phyloP scores from a whole-genome alignment of 2,113 vertebrate species.

The Sorex araneus region DNA sequence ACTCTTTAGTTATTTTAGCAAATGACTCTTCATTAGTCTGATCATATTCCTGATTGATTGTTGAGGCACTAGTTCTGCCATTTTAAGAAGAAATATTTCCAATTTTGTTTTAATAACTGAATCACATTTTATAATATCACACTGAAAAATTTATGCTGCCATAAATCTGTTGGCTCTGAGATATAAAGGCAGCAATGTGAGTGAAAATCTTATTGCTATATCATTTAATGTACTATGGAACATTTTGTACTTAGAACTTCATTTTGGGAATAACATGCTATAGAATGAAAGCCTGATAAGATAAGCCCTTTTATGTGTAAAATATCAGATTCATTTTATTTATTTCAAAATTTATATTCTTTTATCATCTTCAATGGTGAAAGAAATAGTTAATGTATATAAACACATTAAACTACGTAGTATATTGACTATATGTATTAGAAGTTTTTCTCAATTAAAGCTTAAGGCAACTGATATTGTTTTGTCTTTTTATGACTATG shows the following conservation, averaged over 20 bases:
- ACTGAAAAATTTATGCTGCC: not conserved
- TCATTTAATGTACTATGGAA: not conserved
- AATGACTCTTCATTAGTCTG: conserved; percentile 46
- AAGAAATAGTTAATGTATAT: conserved; percentile 19
- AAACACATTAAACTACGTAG: conserved; percentile 4
- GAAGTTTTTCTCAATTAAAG: too few species aligned
- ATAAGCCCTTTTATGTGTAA: not conserved
- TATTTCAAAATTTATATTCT: not conserved
- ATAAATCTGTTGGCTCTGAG: conserved; percentile 49
- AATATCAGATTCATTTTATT: conserved; percentile 1
- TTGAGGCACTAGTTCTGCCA: not conserved
- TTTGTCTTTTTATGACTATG: too few species aligned
- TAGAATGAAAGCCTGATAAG: too few species aligned
- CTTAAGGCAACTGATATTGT: too few species aligned
- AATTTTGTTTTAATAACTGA: conserved; percentile 54
- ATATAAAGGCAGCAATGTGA: not conserved
- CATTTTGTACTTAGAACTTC: conserved; percentile 33
- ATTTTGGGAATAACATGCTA: not conserved
- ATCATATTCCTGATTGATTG: not conserved
- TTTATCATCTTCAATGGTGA: not conserved
- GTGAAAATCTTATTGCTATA: not conserved
- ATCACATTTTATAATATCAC: conserved; percentile 23
- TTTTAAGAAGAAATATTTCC: conserved; percentile 39
- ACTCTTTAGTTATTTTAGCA: conserved; percentile 58
- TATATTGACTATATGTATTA: not conserved